Evolutionary conservation across 1,140 invertebrate species (phyloP).

Genomic region (Babylonia areolata): DNA sequence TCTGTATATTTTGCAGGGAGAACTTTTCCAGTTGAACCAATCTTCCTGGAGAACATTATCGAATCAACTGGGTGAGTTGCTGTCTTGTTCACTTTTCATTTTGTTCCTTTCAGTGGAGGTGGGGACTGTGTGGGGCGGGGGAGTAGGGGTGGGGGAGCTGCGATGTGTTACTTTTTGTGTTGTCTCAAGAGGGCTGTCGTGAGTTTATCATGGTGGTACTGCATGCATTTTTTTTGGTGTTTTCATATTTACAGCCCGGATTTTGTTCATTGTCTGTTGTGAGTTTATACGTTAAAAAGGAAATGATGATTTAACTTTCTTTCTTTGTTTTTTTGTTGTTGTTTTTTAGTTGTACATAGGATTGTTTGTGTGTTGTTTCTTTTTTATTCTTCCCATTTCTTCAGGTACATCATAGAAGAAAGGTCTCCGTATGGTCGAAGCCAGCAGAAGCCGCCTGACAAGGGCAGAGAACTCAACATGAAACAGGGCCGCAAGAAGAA

Average conservation of each 20-base stretch:
- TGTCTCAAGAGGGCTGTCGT: no score
- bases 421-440: conserved; percentile 65
- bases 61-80: conserved; percentile 66
- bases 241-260: no score
- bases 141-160: no score
- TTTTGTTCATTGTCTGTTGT: no score
- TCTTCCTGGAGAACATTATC: conserved; percentile 77
- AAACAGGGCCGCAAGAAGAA: neutral
- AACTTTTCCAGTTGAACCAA: conserved; percentile 79
- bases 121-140: no score
- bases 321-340: neutral
- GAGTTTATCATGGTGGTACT: no score
- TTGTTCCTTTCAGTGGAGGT: neutral
- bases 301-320: no score
- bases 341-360: no score
- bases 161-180: no score
- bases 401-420: conserved; percentile 69
- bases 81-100: neutral
- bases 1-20: conserved; percentile 77
- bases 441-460: neutral
- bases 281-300: no score
- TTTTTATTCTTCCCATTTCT: neutral
- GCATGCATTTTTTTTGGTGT: no score
- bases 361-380: no score
- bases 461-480: neutral